Conservation (phyloP, 2,888 invertebrate genomes). For the Xestia rhomboidea region DNA sequence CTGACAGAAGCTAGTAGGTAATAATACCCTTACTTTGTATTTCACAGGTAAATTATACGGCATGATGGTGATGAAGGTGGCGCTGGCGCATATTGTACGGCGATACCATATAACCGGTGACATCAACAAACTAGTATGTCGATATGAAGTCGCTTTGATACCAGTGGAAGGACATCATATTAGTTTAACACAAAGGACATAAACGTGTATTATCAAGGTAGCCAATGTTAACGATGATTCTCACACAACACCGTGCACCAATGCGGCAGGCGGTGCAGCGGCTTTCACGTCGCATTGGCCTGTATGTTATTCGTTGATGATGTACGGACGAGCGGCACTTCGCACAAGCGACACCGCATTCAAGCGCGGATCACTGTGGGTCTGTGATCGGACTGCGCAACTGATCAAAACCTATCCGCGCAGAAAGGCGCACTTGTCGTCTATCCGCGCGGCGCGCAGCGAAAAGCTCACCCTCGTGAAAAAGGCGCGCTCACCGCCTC, state of each 20-base stretch:
- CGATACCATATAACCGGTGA: slow-evolving; percentile 14
- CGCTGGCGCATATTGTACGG: slow-evolving; percentile 20
- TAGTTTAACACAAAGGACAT: slow-evolving; percentile 7
- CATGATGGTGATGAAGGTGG: slow-evolving; percentile 28
- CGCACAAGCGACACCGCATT: too few relatives aligned
- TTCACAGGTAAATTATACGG: slow-evolving; percentile 26
- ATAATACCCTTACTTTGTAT: background rate
- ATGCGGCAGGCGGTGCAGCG: background rate
- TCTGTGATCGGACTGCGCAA: too few relatives aligned
- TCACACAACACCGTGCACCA: too few relatives aligned
- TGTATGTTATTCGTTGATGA: too few relatives aligned
- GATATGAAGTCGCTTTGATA: background rate
- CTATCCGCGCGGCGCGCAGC: too few relatives aligned
- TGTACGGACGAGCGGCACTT: too few relatives aligned
- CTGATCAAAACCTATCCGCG: too few relatives aligned
- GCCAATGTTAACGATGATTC: background rate
- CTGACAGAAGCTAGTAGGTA: too few relatives aligned
- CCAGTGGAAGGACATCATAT: slow-evolving; percentile 24
- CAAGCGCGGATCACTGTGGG: too few relatives aligned
- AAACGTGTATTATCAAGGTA: background rate
- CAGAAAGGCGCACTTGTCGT: too few relatives aligned
- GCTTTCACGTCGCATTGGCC: background rate
- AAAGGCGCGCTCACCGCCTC: too few relatives aligned
- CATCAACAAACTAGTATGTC: slow-evolving; percentile 8
- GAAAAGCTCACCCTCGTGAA: too few relatives aligned